Base-by-base conservation (phyloP, 2,888 invertebrate species). In the Synergus gifuensis region DNA sequence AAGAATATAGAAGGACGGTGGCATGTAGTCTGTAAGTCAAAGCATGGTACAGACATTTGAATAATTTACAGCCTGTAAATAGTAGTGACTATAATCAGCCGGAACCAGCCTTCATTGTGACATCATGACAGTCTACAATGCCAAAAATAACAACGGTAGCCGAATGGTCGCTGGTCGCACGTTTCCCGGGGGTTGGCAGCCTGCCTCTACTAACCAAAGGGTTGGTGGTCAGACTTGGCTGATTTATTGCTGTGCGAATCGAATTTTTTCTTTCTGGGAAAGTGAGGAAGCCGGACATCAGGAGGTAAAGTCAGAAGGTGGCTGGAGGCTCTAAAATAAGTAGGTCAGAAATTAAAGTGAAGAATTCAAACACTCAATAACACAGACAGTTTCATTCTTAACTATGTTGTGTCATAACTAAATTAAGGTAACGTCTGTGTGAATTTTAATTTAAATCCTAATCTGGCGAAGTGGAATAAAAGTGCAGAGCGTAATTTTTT, bases 211-310 rank as follows among this genome's bases (percentile, higher is more conserved):
- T 83, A 85, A 83, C 86, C 79, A 88, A 90, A 88, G 88, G 87
- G 87, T 89, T 90, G 86, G 79, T 78, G 63, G 80, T 79, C 79
- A 62, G 66, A 69, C 81, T 76, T 77, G 67, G 76, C 85, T 90
- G 91, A 91, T 91, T 91, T 90, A 91, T 90, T 88, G 81, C 86
- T 83, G 54, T 87, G 88, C 87, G 86, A 90, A 90, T 90, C 88
- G 87, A 89, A 89, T 88, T 89, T 89, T 89, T 88, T 88, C 78
- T 78, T 80, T 82, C 40, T 42, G 64, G 46, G 49, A 62, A 49
- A 73, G 44, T 14, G 14, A 36, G 58, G 76, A 42, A 60, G 49
- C 58, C 46, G 22, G 16, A 40, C 28, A 54, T 8, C 28, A 28
- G 16, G 36, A 54, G 54, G 54, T 28, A 73, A 54, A 60, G 60